Percentiles rank a stretch among this genome's conserved stretches.
Evolutionary conservation across 2,888 invertebrate species (phyloP).

Genomic region (Deroplatys truncata): DNA sequence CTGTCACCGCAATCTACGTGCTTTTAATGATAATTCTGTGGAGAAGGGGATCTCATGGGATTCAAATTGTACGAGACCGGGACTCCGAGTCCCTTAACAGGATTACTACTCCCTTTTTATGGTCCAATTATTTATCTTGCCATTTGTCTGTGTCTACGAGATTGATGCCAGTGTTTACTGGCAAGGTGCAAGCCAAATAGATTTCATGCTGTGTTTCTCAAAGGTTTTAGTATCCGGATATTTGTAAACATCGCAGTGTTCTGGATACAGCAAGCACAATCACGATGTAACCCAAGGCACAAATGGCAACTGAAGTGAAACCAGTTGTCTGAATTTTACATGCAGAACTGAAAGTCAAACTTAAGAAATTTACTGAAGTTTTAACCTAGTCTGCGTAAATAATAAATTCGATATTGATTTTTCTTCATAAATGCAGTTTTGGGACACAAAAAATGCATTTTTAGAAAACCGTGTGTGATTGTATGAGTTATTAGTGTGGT

Average conservation of each 20-base stretch:
- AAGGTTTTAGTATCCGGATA: not conserved
- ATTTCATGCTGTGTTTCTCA: not conserved
- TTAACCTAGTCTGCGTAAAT: no score
- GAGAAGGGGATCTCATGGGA: not conserved
- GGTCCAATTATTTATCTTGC: not conserved
- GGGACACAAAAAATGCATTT: no score
- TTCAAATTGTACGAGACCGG: not conserved
- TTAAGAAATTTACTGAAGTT: no score
- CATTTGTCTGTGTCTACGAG: not conserved
- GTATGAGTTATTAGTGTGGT: no score
- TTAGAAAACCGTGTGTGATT: no score
- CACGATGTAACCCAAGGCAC: no score
- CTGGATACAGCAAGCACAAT: not conserved
- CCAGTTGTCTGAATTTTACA: no score
- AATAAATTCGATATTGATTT: no score
- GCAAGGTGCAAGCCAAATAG: not conserved
- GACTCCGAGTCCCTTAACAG: not conserved
- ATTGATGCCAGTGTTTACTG: not conserved
- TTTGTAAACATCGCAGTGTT: not conserved
- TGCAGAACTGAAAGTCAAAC: no score
- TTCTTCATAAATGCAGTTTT: no score
- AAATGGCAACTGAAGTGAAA: no score
- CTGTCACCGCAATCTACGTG: not conserved
- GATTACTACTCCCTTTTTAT: not conserved
- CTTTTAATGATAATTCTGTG: not conserved